Conservation (phyloP, 1,140 invertebrate species). For the Drosophila leontia region DNA sequence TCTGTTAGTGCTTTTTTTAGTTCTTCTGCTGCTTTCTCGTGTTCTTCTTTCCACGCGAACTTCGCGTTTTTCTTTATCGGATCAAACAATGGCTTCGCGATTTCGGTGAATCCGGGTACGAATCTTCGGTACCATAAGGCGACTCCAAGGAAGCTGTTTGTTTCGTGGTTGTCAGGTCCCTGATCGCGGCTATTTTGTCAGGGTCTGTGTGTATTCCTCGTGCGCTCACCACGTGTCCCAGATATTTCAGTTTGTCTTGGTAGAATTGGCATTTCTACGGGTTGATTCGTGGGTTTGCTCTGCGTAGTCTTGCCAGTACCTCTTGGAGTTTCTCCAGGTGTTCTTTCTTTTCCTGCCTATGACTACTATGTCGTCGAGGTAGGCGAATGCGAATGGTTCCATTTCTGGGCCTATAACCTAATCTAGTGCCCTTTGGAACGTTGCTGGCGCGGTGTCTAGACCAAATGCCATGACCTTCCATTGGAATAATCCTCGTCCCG, state of each 20-base stretch:
- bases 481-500: neutral
- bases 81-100: neutral
- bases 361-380: conserved; percentile 6
- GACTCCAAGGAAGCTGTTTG: neutral
- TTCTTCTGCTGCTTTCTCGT: no score
- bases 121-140: neutral
- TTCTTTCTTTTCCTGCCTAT: neutral
- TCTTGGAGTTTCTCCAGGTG: neutral
- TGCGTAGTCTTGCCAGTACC: neutral
- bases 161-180: neutral
- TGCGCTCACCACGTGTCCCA: neutral
- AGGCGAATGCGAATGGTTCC: conserved; percentile 1
- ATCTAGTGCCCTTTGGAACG: neutral
- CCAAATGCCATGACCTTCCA: neutral
- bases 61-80: neutral
- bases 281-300: neutral
- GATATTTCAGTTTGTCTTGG: neutral
- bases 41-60: neutral
- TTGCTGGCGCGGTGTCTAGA: neutral
- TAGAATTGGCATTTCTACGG: neutral
- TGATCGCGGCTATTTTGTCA: neutral
- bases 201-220: neutral
- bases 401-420: neutral
- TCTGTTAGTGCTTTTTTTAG: neutral
- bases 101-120: neutral